Conservation (phyloP, 2,113 vertebrate genomes). For the Brevimyrus niger region DNA sequence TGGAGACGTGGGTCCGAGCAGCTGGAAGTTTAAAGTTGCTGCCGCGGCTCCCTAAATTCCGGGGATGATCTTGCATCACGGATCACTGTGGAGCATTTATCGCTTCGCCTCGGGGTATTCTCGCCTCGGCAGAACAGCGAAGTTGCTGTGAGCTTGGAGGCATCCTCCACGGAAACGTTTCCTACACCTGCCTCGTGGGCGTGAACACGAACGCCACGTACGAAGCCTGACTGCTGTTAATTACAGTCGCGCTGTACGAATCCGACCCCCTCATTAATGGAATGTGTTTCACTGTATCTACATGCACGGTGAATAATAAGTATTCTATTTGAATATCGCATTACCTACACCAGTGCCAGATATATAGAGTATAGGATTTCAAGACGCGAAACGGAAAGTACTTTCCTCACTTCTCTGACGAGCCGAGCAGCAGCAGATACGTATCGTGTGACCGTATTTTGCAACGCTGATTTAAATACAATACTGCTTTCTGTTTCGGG, state of each 20-base stretch:
- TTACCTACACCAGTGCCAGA: not conserved
- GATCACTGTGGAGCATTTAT: not conserved
- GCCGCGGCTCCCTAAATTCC: not conserved
- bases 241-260: not conserved
- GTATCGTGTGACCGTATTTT: not conserved
- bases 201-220: not conserved
- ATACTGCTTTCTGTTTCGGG: not conserved
- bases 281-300: not conserved
- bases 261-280: conserved; percentile 6
- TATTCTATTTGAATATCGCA: not conserved
- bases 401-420: not conserved
- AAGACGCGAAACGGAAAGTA: not conserved
- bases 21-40: not conserved
- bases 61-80: not conserved
- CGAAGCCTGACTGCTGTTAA: not conserved
- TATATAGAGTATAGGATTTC: not conserved
- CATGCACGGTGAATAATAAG: not conserved
- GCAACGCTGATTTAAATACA: not conserved
- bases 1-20: not conserved
- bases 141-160: not conserved
- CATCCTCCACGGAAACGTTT: not conserved
- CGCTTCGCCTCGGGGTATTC: not conserved
- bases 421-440: not conserved
- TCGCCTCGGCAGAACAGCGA: not conserved
- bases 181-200: not conserved